These are phyloP conservation scores for Mantis religiosa DNA, from an alignment of 2,888 invertebrate species.

Conservation along the genomic window DNA sequence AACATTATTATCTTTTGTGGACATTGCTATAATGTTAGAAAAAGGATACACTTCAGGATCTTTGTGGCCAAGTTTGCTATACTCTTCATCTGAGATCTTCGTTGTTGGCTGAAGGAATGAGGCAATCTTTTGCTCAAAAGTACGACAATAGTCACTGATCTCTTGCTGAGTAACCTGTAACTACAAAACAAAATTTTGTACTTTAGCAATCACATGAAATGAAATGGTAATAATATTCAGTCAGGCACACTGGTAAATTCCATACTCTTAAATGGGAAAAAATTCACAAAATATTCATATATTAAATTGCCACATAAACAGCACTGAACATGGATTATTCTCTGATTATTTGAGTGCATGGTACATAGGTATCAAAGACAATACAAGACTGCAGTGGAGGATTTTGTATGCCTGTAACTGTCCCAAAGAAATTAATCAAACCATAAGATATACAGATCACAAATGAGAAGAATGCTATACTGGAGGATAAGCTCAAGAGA, in stretches of 20 bases:
- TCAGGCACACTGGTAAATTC: background rate
- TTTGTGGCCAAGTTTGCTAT: conserved; percentile 80
- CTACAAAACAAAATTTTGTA: background rate
- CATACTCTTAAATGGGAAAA: too few species aligned
- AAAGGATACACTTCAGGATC: conserved; percentile 55
- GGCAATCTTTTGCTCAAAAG: conserved; percentile 88
- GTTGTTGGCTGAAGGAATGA: conserved; percentile 79
- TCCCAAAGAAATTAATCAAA: too few species aligned
- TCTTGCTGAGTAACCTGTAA: conserved; percentile 63
- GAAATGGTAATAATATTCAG: background rate
- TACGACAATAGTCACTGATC: conserved; percentile 68
- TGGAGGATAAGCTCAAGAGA: too few species aligned
- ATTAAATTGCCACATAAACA: too few species aligned
- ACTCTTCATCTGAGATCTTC: conserved; percentile 65
- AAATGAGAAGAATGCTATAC: too few species aligned
- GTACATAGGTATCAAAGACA: too few species aligned
- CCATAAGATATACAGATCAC: too few species aligned
- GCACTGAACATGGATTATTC: too few species aligned
- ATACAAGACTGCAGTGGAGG: too few species aligned
- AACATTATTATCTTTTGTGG: background rate
- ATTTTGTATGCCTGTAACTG: too few species aligned
- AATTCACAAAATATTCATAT: too few species aligned
- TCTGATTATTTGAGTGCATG: too few species aligned
- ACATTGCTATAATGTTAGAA: background rate
- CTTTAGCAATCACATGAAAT: conserved; percentile 22